Evolutionary conservation across 2,113 vertebrate genomes (phyloP).

Genomic region (Anguilla japonica): DNA sequence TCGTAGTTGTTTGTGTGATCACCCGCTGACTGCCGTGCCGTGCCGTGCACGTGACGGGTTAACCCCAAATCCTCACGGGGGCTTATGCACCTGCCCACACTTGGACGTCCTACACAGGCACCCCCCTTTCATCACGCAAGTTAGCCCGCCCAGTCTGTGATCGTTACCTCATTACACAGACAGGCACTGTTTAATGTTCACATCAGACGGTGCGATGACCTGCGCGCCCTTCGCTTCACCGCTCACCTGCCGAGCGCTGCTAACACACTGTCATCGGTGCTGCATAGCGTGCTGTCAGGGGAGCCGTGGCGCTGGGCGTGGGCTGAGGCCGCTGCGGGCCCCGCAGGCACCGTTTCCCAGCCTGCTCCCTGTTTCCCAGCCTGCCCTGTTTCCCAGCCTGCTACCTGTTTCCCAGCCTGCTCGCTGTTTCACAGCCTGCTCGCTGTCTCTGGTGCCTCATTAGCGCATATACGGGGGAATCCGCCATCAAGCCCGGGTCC

Average conservation of each 20-base stretch:
- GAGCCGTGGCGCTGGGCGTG: background rate
- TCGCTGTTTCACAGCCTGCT: background rate
- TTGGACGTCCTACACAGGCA: background rate
- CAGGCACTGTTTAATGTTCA: slow-evolving; percentile 22
- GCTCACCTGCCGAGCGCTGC: slow-evolving; percentile 17
- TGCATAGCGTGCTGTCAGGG: background rate
- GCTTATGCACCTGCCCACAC: background rate
- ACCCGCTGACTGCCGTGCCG: background rate
- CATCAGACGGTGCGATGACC: slow-evolving; percentile 12
- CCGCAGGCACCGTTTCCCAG: background rate
- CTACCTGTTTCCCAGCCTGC: background rate
- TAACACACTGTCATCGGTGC: slow-evolving; percentile 27
- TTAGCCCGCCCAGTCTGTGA: background rate
- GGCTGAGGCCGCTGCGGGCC: background rate
- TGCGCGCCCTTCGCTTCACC: background rate
- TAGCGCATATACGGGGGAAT: background rate
- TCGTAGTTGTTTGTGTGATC: too few species aligned
- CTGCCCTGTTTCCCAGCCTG: background rate
- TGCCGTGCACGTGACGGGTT: background rate
- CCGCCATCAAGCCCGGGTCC: background rate
- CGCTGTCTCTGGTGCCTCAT: slow-evolving; percentile 19
- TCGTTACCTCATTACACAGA: slow-evolving; percentile 14
- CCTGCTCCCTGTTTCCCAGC: background rate
- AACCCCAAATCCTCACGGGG: background rate
- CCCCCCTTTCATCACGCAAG: background rate